Evolutionary conservation across 30 jellyfish, hydroid and myxozoan genomes (phyloP), one percentile per base, ranked within the genome.

Genomic region (Hydractinia symbiolongicarpus): DNA sequence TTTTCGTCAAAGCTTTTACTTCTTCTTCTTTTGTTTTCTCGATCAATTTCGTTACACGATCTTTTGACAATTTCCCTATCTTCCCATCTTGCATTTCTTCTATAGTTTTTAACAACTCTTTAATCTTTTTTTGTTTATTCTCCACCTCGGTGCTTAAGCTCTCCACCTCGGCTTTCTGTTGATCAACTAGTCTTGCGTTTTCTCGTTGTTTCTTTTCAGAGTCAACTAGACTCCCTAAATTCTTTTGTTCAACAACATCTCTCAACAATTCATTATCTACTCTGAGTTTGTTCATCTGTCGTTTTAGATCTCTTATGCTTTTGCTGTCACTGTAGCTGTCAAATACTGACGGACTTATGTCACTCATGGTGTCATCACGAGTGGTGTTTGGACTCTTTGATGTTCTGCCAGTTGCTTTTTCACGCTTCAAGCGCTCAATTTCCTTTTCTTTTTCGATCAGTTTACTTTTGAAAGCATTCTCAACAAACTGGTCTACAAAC

Each of bases 381-480:
- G 80, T 15, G 40, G 80, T 49, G 17, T 20, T 71, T 30, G 58
- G 80, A 71, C 80, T 71, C 51, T 71, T 71, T 7, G 56, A 7
- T n/a, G 80, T 54, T 21, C 57, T 66, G 5, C 49, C 66, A 19
- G 66, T 20, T 9, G 81, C 20, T 44, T 19, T 14, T 5, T 66
- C 87, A 9, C 69, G 9, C 54, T 61, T 79, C 73, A 93, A 74
- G 9, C 77, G 71, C 80, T 93, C 96, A 54, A 76, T 80, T 66
- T 93, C 96, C 15, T 72, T 72, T 51, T 85, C 96, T 55, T 81
- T 86, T 73, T 80, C 73, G 51, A 90, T 14, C 6, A 90, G 74
- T 30, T 73, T 88, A 44, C 80, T 88, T 49, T 77, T 82, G 78
- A 83, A 83, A 5, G 79, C 74, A 44, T 79, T 79, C 57, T 61